Evolutionary conservation across 2,888 invertebrate species (phyloP).

Genomic region (Cloeon dipterum): DNA sequence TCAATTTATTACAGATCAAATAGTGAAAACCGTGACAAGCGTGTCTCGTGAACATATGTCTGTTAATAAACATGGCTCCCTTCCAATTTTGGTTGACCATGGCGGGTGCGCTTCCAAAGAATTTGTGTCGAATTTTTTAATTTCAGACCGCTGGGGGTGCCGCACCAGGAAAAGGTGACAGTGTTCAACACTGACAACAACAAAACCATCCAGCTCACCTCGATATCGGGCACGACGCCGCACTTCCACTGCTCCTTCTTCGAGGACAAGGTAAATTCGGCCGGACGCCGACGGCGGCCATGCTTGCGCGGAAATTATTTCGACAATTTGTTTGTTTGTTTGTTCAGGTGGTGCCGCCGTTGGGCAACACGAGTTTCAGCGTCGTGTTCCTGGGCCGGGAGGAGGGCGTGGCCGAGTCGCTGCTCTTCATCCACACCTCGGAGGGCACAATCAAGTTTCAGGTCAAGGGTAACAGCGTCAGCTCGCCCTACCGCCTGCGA

Average conservation of each 20-base stretch:
- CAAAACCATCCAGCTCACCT: constrained; percentile 72
- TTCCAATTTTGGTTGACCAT: not conserved
- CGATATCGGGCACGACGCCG: constrained; percentile 81
- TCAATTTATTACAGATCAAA: no score
- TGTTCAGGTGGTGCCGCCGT: constrained; percentile 58
- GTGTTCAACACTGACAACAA: constrained; percentile 70
- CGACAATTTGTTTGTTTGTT: not conserved
- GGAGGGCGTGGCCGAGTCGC: constrained; percentile 68
- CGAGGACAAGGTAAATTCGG: constrained; percentile 59
- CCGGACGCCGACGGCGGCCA: not conserved
- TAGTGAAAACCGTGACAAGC: no score
- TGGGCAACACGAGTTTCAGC: constrained; percentile 84
- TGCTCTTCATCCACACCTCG: constrained; percentile 83
- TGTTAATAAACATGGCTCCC: no score
- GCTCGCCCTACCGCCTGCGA: constrained; percentile 75
- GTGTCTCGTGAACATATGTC: no score
- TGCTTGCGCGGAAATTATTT: not conserved
- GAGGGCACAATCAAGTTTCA: constrained; percentile 74
- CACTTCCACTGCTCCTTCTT: constrained; percentile 97
- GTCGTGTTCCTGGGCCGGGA: constrained; percentile 87
- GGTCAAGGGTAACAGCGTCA: constrained; percentile 63
- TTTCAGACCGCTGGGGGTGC: constrained; percentile 57
- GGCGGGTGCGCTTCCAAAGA: constrained; percentile 5
- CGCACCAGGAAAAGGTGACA: constrained; percentile 65
- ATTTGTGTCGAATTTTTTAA: no score